phyloP scores from a whole-genome alignment of 2,888 invertebrate genomes.

The Atherix ibis region DNA sequence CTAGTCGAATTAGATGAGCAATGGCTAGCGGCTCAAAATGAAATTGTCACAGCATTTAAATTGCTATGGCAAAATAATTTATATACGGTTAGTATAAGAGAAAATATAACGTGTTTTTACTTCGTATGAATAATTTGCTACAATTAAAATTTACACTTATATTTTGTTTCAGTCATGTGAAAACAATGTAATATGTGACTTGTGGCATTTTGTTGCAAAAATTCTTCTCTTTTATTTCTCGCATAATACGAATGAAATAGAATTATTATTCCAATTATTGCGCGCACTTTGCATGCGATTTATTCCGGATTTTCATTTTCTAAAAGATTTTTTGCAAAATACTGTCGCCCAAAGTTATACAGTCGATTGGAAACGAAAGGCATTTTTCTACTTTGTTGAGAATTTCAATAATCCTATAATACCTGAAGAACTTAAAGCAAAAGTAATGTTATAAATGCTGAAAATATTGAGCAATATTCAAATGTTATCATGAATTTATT shows the following conservation, averaged over 20 bases:
- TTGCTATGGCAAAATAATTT: slow-evolving; percentile 78
- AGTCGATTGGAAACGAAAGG: slow-evolving; percentile 87
- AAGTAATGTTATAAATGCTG: slow-evolving; percentile 33
- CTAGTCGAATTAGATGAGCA: slow-evolving; percentile 73
- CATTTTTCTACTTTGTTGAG: slow-evolving; percentile 91
- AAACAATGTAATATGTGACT: slow-evolving; percentile 65
- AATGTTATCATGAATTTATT: not conserved
- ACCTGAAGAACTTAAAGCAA: slow-evolving; percentile 80
- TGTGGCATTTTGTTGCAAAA: slow-evolving; percentile 81
- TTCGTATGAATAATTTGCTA: no score
- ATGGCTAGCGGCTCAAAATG: slow-evolving; percentile 72
- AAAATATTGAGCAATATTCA: not conserved
- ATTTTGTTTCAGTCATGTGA: slow-evolving; percentile 44
- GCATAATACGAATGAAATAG: slow-evolving; percentile 77
- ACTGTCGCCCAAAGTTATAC: slow-evolving; percentile 81
- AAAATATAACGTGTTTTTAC: no score
- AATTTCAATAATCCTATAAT: slow-evolving; percentile 62
- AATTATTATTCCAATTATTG: slow-evolving; percentile 79
- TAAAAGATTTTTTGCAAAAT: slow-evolving; percentile 74
- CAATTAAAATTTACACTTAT: no score
- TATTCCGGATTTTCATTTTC: slow-evolving; percentile 85
- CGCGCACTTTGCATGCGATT: slow-evolving; percentile 77
- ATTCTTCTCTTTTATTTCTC: slow-evolving; percentile 83
- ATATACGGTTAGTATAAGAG: slow-evolving; percentile 62
- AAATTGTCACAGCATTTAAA: slow-evolving; percentile 60